These are phyloP conservation scores for Pachycephus smyrnensis DNA, from an alignment of 2,888 invertebrate species.

Conservation along the genomic window DNA sequence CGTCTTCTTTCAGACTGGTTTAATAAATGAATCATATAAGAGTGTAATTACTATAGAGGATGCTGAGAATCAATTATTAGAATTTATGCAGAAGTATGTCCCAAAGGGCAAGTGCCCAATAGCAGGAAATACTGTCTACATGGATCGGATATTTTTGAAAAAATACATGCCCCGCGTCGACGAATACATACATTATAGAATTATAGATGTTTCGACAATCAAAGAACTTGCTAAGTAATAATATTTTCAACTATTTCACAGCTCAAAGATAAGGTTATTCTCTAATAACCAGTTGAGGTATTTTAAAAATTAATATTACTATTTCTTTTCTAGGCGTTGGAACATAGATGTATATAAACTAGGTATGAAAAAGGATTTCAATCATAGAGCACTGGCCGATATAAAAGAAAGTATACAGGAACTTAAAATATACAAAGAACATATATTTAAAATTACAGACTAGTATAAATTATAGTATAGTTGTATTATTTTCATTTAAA, in stretches of 20 bases:
- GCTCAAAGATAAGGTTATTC: neutral
- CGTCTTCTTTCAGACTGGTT: constrained; percentile 77
- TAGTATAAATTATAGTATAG: neutral
- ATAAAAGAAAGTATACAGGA: constrained; percentile 89
- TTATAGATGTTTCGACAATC: constrained; percentile 91
- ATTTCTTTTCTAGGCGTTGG: constrained; percentile 75
- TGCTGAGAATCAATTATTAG: constrained; percentile 79
- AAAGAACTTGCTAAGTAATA: constrained; percentile 78
- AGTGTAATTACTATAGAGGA: constrained; percentile 75
- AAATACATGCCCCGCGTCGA: constrained; percentile 86
- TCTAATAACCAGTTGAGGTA: neutral
- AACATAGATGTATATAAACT: constrained; percentile 72
- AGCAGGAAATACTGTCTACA: constrained; percentile 89
- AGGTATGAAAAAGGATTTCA: constrained; percentile 74
- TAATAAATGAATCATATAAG: constrained; percentile 78
- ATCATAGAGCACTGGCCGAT: constrained; percentile 84
- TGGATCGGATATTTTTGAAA: constrained; percentile 85
- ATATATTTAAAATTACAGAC: constrained; percentile 34
- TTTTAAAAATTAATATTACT: constrained; percentile 9
- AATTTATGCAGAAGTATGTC: constrained; percentile 75
- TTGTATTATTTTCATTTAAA: too few relatives aligned
- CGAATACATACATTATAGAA: constrained; percentile 88
- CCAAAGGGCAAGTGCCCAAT: constrained; percentile 76
- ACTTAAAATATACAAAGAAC: constrained; percentile 79
- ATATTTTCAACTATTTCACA: constrained; percentile 3